A percentile compares a stretch with the other conserved stretches of the same genome.
phyloP scores from a whole-genome alignment of 2,113 vertebrate species.

The Jacana jacana region DNA sequence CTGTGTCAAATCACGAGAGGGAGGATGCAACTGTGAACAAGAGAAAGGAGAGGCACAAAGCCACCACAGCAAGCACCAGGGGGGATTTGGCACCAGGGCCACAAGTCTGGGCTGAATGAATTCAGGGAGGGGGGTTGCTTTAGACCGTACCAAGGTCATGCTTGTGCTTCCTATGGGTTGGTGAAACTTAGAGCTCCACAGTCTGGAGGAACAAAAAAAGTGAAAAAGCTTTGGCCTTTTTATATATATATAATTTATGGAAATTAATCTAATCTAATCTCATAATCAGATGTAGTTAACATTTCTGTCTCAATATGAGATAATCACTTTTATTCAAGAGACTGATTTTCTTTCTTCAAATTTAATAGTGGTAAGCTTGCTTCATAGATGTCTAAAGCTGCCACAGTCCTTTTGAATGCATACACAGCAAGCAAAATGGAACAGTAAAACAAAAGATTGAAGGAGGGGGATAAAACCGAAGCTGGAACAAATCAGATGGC shows the following conservation, averaged over 20 bases:
- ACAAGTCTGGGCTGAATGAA: not conserved
- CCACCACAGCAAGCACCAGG: not conserved
- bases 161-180: not conserved
- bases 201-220: not conserved
- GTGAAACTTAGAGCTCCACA: not conserved
- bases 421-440: not conserved
- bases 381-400: not conserved
- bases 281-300: not conserved
- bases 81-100: accelerated
- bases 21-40: not conserved
- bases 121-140: not conserved
- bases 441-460: not conserved
- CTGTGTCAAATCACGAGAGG: accelerated
- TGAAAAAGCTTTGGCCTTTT: not conserved
- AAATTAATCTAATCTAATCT: not conserved
- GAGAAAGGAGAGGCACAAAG: not conserved
- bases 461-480: not conserved
- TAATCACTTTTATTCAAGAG: not conserved
- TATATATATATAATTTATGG: not conserved
- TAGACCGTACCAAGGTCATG: not conserved
- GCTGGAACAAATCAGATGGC: not conserved
- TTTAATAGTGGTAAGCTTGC: not conserved
- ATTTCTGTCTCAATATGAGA: not conserved
- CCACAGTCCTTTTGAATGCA: not conserved
- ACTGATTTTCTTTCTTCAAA: not conserved